Evolutionary conservation across 2,797 vertebrate species (phyloP), one percentile per base, ranked within the genome.

Genomic region (Lacerta viridis): DNA sequence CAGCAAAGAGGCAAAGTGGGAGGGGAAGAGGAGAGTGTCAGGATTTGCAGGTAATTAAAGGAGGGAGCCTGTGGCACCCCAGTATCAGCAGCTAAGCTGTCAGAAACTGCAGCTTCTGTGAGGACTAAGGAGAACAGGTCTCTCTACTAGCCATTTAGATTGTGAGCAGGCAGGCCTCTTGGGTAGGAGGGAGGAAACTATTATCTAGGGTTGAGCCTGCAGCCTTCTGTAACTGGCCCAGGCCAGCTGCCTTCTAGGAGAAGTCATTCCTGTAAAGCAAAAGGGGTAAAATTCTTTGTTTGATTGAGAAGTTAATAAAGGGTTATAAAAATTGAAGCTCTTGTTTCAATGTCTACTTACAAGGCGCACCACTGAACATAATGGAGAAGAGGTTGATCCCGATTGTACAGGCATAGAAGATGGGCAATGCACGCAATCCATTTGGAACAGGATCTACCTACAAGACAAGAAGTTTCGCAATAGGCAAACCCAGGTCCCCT

Each of bases 321-420:
- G 86, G 85, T 7, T 50, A 64, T 18, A 90, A 93, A 75, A 95
- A 94, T 80, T 91, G 29, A 96, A 88, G 88, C 93, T 91, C 74
- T 87, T 83, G 39, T 92, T 89, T 33, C 89, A 59, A 8, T 1
- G 20, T 66, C 90, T 94, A 98, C 99, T 99, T 97, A 99, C 99
- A 41, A 41, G 98, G 98, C 0, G 98, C 98, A 84, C 99, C 99
- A 0, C 98, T 98, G 87, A 98, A 99, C 98, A 98, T 98, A 96
- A 99, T 99, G 92, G 98, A 99, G 96, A 99, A 99, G 68, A 99
- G 96, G 95, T 99, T 99, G 96, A 99, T 97, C 55, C 98, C 98
- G 95, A 99, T 94, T 0, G 98, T 99, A 92, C 98, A 97, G 83
- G 97, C 99, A 27, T 99, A 99, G 97, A 99, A 99, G 92, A 99